Conservation (phyloP, 2,113 vertebrate species). For the Bos javanicus region DNA sequence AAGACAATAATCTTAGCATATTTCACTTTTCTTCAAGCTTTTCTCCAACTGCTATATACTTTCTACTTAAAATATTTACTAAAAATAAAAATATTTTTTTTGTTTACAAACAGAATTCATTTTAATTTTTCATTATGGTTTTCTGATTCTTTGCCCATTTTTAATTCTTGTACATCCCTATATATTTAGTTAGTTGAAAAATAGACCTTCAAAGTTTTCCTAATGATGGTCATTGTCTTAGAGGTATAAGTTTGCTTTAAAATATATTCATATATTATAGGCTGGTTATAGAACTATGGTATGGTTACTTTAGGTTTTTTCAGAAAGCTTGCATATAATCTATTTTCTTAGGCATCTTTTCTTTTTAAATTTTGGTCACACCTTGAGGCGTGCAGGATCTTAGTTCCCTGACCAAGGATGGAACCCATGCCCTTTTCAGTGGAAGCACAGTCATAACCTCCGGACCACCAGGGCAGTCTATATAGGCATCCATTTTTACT, state of each 20-base stretch:
- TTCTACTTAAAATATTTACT: neutral
- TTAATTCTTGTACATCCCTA: neutral
- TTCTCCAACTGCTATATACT: neutral
- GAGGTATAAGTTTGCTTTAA: neutral
- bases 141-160: slow-evolving; percentile 25
- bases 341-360: neutral
- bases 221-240: slow-evolving; percentile 5
- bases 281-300: neutral
- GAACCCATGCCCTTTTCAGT: neutral
- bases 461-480: neutral
- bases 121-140: neutral
- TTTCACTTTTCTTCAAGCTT: neutral
- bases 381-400: neutral
- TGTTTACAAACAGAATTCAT: neutral
- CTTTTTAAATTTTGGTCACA: neutral
- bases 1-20: neutral
- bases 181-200: neutral
- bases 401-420: neutral
- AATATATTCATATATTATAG: neutral
- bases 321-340: neutral
- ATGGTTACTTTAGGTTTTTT: neutral
- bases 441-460: neutral
- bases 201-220: neutral
- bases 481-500: neutral
- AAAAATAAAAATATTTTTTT: neutral